Percentiles rank a stretch among this genome's conserved stretches.
phyloP scores from a whole-genome alignment of 1,140 invertebrate genomes.

The Musca domestica region DNA sequence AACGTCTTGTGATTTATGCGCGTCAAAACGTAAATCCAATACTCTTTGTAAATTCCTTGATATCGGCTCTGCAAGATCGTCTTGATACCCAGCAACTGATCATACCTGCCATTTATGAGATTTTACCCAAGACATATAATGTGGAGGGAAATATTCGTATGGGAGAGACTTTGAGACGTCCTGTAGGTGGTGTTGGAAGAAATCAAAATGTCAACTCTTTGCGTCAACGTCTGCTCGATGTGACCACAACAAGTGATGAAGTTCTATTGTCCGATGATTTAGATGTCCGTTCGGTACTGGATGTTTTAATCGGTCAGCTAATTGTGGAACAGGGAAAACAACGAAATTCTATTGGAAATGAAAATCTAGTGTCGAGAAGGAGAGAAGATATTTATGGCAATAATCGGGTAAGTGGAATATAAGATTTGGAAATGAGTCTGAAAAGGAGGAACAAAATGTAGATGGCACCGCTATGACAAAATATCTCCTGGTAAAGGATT shows the following conservation, averaged over 20 bases:
- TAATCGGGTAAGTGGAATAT: no score
- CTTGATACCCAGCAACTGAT: slow-evolving; percentile 36
- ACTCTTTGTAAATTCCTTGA: slow-evolving; percentile 37
- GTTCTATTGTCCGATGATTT: slow-evolving; percentile 41
- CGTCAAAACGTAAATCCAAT: slow-evolving; percentile 39
- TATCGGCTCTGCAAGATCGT: slow-evolving; percentile 37
- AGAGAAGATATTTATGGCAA: no score
- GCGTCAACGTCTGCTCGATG: slow-evolving; percentile 33
- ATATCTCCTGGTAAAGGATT: no score
- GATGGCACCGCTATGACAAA: no score
- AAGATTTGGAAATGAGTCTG: no score
- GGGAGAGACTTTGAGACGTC: slow-evolving; percentile 31
- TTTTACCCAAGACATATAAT: slow-evolving; percentile 36
- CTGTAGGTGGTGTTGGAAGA: slow-evolving; percentile 19
- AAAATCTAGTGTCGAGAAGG: no score
- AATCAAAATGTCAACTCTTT: slow-evolving; percentile 20
- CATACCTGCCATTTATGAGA: slow-evolving; percentile 40
- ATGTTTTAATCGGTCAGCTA: slow-evolving; percentile 38
- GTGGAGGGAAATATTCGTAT: no score
- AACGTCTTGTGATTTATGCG: slow-evolving; percentile 37
- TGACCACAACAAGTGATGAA: background rate
- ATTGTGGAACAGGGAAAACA: slow-evolving; percentile 24
- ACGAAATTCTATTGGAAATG: no score
- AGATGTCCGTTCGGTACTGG: slow-evolving; percentile 36
- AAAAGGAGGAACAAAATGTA: no score